Evolutionary conservation across 2,113 vertebrate genomes (phyloP), one percentile per base, ranked within the genome.

Genomic region (Ophiodon elongatus): DNA sequence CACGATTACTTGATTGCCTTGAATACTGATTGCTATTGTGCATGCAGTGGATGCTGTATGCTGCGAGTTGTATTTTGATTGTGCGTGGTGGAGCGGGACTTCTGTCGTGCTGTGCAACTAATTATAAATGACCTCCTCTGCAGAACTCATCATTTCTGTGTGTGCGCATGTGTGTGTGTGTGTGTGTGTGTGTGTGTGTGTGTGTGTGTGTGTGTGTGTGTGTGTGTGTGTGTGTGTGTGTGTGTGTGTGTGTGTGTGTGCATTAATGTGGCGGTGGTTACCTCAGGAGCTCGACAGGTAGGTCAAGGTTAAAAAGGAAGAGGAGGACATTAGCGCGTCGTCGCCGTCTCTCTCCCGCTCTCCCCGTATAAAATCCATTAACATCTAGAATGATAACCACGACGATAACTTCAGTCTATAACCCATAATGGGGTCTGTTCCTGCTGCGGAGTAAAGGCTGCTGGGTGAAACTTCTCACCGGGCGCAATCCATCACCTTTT

Each of bases 51-150:
- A 80, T 69, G 66, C 43, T 71, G 81, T 31, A 62, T n/a, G 59
- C 78, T 73, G 76, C 3, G 52, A 73, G 75, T 62, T 71, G 77
- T 69, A 57, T 73, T 91, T 81, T 88, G 82, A 79, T 64, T 84
- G 85, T 90, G 81, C 65, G 56, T 81, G 76, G 77, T 21, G 23
- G 80, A 84, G 79, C 75, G 71, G 83, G 73, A 76, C 87, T 56
- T 62, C 78, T 70, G 65, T 80, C 88, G 17, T 80, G 85, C 76
- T 92, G 89, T 75, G 85, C 57, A 70, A 79, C 89, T 84, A 92
- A 92, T 91, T 91, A 91, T 90, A 91, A 92, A 91, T 84, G 86
- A 88, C 84, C 84, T 85, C 84, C 67, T 88, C 74, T 73, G 67
- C 73, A 74, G 72, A 86, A 83, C 74, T 77, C 70, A 83, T 89